Conservation (phyloP, 2,113 vertebrate genomes). For the Myiagra hebetior region DNA sequence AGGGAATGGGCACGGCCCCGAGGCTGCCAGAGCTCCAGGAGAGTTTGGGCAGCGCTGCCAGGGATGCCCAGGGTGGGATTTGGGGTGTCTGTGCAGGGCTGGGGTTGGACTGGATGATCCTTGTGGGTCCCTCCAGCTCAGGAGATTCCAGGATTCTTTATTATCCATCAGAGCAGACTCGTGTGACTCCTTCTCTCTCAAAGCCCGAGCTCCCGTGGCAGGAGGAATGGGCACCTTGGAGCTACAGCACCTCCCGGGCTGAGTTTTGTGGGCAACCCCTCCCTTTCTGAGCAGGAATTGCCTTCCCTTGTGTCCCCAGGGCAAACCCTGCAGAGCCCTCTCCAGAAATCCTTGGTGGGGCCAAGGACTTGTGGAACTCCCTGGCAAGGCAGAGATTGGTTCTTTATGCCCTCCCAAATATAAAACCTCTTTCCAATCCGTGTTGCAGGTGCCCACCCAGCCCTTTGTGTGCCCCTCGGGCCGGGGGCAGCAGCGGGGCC, state of each 20-base stretch:
- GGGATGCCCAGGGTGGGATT: not conserved
- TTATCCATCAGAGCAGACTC: not conserved
- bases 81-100: not conserved
- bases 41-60: rapidly evolving
- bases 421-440: not conserved
- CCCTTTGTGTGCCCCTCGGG: not conserved
- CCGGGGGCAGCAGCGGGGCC: not conserved
- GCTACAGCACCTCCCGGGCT: rapidly evolving
- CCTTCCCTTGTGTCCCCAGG: not conserved
- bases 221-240: not conserved
- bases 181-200: not conserved
- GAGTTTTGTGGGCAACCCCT: rapidly evolving
- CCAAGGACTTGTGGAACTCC: no score
- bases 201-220: not conserved
- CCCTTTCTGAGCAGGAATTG: not conserved
- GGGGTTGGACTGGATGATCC: not conserved
- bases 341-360: not conserved
- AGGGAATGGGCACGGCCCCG: not conserved
- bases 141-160: not conserved
- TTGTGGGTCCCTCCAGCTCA: not conserved
- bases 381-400: not conserved
- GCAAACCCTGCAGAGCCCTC: not conserved
- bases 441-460: not conserved
- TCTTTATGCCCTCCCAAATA: rapidly evolving
- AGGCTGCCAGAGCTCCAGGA: not conserved